A percentile compares a stretch with the other conserved stretches of the same genome.
phyloP scores from a whole-genome alignment of 2,888 invertebrate genomes.

The Hypomecis punctinalis region DNA sequence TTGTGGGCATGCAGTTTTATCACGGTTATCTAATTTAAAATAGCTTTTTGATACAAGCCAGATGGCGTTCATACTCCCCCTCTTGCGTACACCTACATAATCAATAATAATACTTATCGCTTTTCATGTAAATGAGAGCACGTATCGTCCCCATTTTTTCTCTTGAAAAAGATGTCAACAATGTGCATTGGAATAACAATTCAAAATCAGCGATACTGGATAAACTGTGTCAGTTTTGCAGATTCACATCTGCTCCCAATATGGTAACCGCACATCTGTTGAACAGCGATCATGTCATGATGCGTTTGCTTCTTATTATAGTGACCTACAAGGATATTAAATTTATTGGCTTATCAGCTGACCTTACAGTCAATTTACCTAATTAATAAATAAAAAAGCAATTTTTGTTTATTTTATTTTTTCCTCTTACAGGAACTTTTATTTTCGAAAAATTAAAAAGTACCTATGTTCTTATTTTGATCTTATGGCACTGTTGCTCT shows the following conservation, averaged over 20 bases:
- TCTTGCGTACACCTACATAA: slow-evolving; percentile 15
- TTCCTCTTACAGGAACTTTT: slow-evolving; percentile 12
- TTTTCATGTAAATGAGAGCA: slow-evolving; percentile 18
- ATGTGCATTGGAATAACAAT: slow-evolving; percentile 46
- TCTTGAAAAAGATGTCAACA: slow-evolving; percentile 17
- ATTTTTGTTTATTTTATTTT: slow-evolving; percentile 71
- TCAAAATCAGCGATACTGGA: slow-evolving; percentile 56
- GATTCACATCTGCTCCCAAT: slow-evolving; percentile 72
- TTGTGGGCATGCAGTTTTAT: slow-evolving; percentile 72
- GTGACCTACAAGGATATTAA: slow-evolving; percentile 66
- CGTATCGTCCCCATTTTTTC: slow-evolving; percentile 12
- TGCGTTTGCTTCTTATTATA: slow-evolving; percentile 52
- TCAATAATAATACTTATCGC: slow-evolving; percentile 23
- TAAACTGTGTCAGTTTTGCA: slow-evolving; percentile 57
- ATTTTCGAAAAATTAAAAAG: too few relatives aligned
- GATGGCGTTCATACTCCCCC: slow-evolving; percentile 67
- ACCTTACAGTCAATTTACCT: slow-evolving; percentile 75
- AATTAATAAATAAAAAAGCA: slow-evolving; percentile 77
- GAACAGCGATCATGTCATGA: slow-evolving; percentile 50
- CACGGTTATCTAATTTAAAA: slow-evolving; percentile 76
- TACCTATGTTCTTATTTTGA: too few relatives aligned
- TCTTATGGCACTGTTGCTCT: too few relatives aligned
- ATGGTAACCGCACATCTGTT: slow-evolving; percentile 75
- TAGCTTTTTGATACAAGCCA: slow-evolving; percentile 75
- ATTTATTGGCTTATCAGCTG: slow-evolving; percentile 55